Evolutionary conservation across 2,113 vertebrate genomes (phyloP).

Genomic region (Indicator maculatus): DNA sequence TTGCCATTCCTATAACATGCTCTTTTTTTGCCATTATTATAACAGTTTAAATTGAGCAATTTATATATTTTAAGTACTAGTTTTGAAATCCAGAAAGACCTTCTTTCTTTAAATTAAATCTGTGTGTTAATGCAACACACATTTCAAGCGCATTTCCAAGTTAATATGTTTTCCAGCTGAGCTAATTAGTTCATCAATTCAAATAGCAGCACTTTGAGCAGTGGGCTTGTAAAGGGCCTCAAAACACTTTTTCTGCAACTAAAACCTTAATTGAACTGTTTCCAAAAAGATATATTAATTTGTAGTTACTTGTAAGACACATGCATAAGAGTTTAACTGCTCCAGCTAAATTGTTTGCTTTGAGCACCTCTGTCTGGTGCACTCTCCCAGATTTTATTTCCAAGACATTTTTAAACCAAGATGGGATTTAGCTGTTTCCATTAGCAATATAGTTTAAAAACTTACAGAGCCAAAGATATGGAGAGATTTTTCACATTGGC

Average conservation of each 20-base stretch:
- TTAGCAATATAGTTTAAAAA: neutral
- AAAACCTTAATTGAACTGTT: neutral
- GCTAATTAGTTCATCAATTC: constrained; percentile 29
- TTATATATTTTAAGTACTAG: neutral
- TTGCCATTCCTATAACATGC: neutral
- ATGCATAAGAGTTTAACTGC: neutral
- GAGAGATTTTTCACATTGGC: neutral
- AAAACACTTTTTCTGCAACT: neutral
- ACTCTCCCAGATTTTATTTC: neutral
- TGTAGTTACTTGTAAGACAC: neutral
- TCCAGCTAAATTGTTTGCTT: neutral
- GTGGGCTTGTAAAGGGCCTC: neutral
- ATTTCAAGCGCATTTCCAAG: neutral
- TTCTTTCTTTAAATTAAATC: constrained; percentile 26
- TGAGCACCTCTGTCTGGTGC: neutral
- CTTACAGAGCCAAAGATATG: neutral
- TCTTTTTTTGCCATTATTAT: neutral
- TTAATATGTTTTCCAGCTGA: neutral
- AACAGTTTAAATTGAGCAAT: neutral
- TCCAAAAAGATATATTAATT: neutral
- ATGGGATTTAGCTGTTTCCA: neutral
- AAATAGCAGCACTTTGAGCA: neutral
- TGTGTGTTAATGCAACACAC: neutral
- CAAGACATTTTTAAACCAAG: neutral
- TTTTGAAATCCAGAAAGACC: neutral